phyloP scores from a whole-genome alignment of 92 coral and sea anemone genomes.

The Heteractis magnifica region DNA sequence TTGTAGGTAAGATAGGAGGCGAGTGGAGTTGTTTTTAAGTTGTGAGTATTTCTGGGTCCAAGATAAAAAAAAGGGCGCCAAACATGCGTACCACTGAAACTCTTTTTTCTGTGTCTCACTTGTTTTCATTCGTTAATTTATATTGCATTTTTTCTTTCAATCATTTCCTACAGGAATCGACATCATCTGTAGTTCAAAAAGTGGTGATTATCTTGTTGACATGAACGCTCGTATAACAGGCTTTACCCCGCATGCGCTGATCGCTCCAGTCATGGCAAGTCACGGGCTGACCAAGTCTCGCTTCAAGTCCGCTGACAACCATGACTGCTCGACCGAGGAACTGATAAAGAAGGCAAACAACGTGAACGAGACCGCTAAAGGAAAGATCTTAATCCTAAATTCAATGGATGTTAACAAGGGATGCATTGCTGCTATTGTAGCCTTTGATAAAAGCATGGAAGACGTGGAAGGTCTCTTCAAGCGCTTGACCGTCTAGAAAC shows the following conservation, averaged over 20 bases:
- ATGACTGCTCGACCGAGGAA: conserved; percentile 35
- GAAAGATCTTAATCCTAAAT: conserved; percentile 23
- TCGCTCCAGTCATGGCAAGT: conserved; percentile 67
- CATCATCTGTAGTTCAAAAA: conserved; percentile 42
- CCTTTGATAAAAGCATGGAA: conserved; percentile 22
- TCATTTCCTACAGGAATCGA: conserved; percentile 46
- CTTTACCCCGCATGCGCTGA: conserved; percentile 60
- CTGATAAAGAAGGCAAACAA: conserved; percentile 22
- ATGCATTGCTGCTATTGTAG: conserved; percentile 45
- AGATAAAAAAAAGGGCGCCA: too few species aligned
- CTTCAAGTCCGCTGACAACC: conserved; percentile 44
- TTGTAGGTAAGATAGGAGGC: conserved; percentile 21
- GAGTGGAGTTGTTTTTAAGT: not conserved
- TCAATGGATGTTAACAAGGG: conserved; percentile 49
- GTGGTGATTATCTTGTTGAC: conserved; percentile 68
- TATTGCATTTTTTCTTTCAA: too few species aligned
- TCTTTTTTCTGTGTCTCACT: too few species aligned
- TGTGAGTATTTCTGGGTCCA: not conserved
- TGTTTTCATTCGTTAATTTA: not conserved
- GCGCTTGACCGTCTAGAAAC: conserved; percentile 23
- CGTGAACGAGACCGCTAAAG: conserved; percentile 18
- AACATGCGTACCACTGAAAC: too few species aligned
- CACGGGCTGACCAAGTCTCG: conserved; percentile 48
- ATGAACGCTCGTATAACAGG: conserved; percentile 71
- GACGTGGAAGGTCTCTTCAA: conserved; percentile 28